Percentiles rank a stretch among this genome's conserved stretches.
These are phyloP conservation scores for Crossocerus cetratus DNA, from an alignment of 2,888 invertebrate genomes.

Conservation along the genomic window DNA sequence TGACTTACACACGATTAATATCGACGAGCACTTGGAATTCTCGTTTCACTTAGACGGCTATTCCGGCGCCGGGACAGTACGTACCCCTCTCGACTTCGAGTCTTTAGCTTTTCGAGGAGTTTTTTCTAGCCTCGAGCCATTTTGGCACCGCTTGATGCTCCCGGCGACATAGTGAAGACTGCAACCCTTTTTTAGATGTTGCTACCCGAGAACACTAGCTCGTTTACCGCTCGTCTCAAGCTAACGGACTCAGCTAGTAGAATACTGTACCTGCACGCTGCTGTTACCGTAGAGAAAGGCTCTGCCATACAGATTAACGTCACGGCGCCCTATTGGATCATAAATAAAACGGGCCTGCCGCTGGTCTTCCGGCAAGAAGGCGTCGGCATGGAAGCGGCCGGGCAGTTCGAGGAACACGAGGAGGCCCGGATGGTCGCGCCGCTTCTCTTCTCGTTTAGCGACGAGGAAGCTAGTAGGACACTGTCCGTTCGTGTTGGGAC, in stretches of 20 bases:
- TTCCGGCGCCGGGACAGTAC: slow-evolving; percentile 83
- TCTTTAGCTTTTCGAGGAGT: not conserved
- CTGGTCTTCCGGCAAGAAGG: slow-evolving; percentile 96
- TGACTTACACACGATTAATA: slow-evolving; percentile 77
- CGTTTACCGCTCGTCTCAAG: slow-evolving; percentile 84
- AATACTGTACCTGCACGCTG: slow-evolving; percentile 86
- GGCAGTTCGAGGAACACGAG: slow-evolving; percentile 97
- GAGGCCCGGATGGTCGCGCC: slow-evolving; percentile 94
- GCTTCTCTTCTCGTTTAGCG: slow-evolving; percentile 94
- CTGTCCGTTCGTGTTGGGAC: slow-evolving; percentile 88
- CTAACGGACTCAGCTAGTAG: slow-evolving; percentile 86
- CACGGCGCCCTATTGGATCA: slow-evolving; percentile 94
- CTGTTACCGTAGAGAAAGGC: slow-evolving; percentile 81
- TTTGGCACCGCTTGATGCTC: no score
- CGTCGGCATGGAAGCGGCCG: slow-evolving; percentile 86
- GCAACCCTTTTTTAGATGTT: slow-evolving; percentile 57
- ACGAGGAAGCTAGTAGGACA: slow-evolving; percentile 90
- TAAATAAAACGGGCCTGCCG: slow-evolving; percentile 97
- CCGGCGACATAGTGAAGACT: not conserved
- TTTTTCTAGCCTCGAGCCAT: not conserved
- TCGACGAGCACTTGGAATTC: slow-evolving; percentile 85
- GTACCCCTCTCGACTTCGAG: slow-evolving; percentile 35
- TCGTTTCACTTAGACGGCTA: slow-evolving; percentile 91
- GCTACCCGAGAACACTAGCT: slow-evolving; percentile 73
- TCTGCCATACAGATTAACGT: slow-evolving; percentile 84